These are phyloP conservation scores for Drosophila pandora DNA, from an alignment of 1,140 invertebrate genomes.

Conservation along the genomic window DNA sequence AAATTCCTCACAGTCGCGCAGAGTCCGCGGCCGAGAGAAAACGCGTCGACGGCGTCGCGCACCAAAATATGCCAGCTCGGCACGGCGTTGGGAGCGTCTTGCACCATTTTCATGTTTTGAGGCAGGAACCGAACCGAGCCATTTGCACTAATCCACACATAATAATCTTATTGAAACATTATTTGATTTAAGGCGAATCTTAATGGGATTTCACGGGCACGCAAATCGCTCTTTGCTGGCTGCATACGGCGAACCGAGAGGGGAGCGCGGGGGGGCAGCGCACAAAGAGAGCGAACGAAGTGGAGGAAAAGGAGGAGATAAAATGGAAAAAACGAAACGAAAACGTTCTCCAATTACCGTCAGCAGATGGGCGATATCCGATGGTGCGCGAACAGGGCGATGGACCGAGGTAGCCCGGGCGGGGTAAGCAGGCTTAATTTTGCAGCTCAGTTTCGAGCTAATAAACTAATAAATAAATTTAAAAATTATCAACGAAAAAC, in stretches of 20 bases:
- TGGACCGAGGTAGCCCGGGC: conserved; percentile 17
- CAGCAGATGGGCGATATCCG: conserved; percentile 67
- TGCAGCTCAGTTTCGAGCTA: conserved; percentile 57
- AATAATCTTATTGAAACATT: conserved; percentile 37
- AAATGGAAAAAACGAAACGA: conserved; percentile 60
- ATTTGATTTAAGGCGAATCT: conserved; percentile 24
- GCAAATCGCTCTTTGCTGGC: conserved; percentile 24
- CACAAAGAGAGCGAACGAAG: conserved; percentile 75
- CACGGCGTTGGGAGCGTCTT: conserved; percentile 74
- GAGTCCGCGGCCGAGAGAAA: conserved; percentile 63
- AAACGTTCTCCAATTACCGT: conserved; percentile 82
- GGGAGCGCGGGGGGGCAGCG: conserved; percentile 43
- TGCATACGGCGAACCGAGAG: neutral
- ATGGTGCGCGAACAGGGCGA: conserved; percentile 17
- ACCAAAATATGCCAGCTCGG: conserved; percentile 79
- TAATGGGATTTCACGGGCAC: conserved; percentile 51
- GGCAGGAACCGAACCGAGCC: conserved; percentile 30
- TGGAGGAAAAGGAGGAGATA: conserved; percentile 77
- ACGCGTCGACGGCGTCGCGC: conserved; percentile 65
- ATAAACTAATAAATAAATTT: conserved; percentile 81
- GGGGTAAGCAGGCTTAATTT: conserved; percentile 19
- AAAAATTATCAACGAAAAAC: conserved; percentile 80
- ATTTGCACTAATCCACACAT: conserved; percentile 47
- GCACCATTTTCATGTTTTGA: conserved; percentile 68
- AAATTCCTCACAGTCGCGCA: conserved; percentile 62